A percentile compares a stretch with the other conserved stretches of the same genome.
Evolutionary conservation across 1,140 invertebrate genomes (phyloP).

Genomic region (Coenobita brevimanus): DNA sequence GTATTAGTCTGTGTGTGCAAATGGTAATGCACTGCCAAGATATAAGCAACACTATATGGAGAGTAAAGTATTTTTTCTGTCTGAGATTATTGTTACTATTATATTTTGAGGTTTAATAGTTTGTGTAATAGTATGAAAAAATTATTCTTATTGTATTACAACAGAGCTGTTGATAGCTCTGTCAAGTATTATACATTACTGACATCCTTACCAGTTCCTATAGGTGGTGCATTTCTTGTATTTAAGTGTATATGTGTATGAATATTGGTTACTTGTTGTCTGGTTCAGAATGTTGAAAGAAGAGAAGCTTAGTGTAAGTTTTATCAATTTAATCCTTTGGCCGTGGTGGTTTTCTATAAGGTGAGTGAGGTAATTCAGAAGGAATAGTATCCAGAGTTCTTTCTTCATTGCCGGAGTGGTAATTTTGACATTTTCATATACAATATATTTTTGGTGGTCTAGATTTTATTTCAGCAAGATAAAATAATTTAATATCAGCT

Average conservation of each 20-base stretch:
- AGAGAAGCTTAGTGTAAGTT: constrained; percentile 3
- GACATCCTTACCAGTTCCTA: constrained; percentile 25
- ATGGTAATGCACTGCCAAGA: constrained; percentile 34
- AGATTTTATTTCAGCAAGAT: no score
- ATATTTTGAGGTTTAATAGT: no score
- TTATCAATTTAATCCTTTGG: not conserved
- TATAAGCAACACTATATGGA: not conserved
- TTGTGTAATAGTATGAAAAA: no score
- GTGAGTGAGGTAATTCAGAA: no score
- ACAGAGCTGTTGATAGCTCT: not conserved
- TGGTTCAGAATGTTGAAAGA: constrained; percentile 32
- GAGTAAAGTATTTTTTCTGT: not conserved
- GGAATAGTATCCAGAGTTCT: no score
- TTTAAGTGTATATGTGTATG: constrained; percentile 16
- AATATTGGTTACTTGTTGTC: constrained; percentile 41
- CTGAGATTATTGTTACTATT: no score
- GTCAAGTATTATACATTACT: not conserved
- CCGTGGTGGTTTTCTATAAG: no score
- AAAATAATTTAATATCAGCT: no score
- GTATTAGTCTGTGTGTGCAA: constrained; percentile 36
- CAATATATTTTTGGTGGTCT: no score
- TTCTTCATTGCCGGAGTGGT: no score
- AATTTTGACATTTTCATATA: no score
- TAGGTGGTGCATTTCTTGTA: constrained; percentile 34
- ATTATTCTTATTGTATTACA: not conserved